Conservation (phyloP, 2,113 vertebrate genomes). For the Baryphthengus martii region DNA sequence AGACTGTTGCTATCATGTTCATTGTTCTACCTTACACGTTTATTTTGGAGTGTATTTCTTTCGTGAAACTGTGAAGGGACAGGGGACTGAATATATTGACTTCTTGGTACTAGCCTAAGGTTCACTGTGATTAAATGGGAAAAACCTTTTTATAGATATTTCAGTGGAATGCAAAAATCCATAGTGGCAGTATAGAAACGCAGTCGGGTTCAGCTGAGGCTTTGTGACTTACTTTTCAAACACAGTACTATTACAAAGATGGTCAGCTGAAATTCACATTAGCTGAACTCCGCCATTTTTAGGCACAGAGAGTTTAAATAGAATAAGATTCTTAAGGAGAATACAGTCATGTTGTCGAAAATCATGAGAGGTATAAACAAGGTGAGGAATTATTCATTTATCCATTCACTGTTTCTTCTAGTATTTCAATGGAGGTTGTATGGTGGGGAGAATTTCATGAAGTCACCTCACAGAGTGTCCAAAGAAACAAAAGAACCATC, state of each 20-base stretch:
- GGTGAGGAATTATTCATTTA: background rate
- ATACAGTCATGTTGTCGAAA: background rate
- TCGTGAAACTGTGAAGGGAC: background rate
- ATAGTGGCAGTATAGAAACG: background rate
- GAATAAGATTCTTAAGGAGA: background rate
- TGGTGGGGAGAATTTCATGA: background rate
- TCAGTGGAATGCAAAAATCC: background rate
- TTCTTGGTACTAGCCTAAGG: background rate
- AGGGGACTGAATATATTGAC: background rate
- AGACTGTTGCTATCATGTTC: background rate
- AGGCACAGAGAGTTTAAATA: background rate
- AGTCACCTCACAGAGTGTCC: background rate
- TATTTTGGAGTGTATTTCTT: background rate
- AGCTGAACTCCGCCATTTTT: background rate
- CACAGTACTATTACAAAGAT: background rate
- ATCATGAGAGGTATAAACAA: background rate
- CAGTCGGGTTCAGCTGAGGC: background rate
- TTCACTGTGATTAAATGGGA: background rate
- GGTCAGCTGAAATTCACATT: background rate
- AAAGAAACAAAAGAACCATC: background rate
- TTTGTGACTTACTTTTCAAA: background rate
- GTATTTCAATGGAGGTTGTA: background rate
- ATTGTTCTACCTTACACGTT: fast-evolving
- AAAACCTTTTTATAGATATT: background rate
- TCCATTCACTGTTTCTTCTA: background rate